Percentiles rank a stretch among this genome's conserved stretches.
These are phyloP conservation scores for Diarsia rubi DNA, from an alignment of 2,888 invertebrate genomes.

Conservation along the genomic window DNA sequence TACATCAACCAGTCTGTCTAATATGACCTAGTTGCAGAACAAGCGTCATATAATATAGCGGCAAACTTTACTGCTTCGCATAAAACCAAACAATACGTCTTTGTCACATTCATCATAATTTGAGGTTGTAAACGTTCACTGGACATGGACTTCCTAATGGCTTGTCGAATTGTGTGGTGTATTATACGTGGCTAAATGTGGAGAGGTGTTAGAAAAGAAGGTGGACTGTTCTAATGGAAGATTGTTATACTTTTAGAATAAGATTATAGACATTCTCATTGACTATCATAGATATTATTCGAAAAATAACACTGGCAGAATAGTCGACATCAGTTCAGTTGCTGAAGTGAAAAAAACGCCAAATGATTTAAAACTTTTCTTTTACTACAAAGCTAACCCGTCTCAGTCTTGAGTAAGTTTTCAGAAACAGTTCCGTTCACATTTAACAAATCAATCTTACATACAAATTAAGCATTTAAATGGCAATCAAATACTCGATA, in stretches of 20 bases:
- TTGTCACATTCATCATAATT: constrained; percentile 54
- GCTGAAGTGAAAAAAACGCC: no score
- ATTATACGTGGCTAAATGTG: background rate
- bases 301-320: no score
- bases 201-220: background rate
- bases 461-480: background rate
- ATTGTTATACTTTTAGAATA: background rate
- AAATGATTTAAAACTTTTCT: no score
- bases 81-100: constrained; percentile 21
- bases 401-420: background rate
- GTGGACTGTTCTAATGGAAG: background rate
- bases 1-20: constrained; percentile 11
- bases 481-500: constrained; percentile 9
- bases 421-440: background rate
- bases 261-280: no score
- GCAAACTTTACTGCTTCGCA: constrained; percentile 17
- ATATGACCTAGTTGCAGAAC: constrained; percentile 36
- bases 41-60: constrained; percentile 11
- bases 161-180: constrained; percentile 3
- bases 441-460: background rate
- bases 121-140: constrained; percentile 13
- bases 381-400: no score
- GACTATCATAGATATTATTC: no score
- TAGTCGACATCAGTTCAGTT: no score
- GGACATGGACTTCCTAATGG: constrained; percentile 27